phyloP scores from a whole-genome alignment of 2,888 invertebrate species.

The Diachrysia chrysitis region DNA sequence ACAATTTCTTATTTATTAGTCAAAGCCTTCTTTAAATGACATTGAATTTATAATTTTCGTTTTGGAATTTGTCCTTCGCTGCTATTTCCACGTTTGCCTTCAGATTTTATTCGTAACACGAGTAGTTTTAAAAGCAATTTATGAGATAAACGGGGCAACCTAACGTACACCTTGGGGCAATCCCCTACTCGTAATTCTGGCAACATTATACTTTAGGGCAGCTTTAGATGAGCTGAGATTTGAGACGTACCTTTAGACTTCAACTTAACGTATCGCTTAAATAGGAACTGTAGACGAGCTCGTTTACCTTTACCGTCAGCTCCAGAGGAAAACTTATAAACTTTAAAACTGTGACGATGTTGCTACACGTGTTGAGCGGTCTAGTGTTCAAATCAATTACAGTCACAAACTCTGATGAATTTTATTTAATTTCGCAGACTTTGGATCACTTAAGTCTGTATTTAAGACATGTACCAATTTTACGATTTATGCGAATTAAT shows the following conservation, averaged over 20 bases:
- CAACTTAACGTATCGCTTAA: neutral
- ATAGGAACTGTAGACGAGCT: neutral
- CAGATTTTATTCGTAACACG: too few species aligned
- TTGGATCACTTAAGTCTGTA: too few species aligned
- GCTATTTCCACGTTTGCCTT: too few species aligned
- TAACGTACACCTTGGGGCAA: neutral
- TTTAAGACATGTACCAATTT: too few species aligned
- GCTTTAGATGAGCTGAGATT: neutral
- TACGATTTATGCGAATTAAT: too few species aligned
- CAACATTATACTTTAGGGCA: slow-evolving; percentile 1
- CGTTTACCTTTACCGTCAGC: neutral
- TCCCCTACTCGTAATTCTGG: neutral
- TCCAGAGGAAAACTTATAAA: neutral
- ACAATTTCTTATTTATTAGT: neutral
- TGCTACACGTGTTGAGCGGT: neutral
- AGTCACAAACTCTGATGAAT: neutral
- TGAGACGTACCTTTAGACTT: neutral
- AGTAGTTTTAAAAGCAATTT: too few species aligned
- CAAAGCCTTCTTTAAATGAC: neutral
- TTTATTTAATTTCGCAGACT: too few species aligned
- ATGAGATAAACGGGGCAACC: too few species aligned
- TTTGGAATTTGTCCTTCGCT: too few species aligned
- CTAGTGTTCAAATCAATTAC: neutral
- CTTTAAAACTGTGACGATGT: neutral
- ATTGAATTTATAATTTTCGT: too few species aligned